Percentiles rank a stretch among this genome's conserved stretches.
These are phyloP conservation scores for Leistus spinibarbis DNA, from an alignment of 2,888 invertebrate genomes.

Conservation along the genomic window DNA sequence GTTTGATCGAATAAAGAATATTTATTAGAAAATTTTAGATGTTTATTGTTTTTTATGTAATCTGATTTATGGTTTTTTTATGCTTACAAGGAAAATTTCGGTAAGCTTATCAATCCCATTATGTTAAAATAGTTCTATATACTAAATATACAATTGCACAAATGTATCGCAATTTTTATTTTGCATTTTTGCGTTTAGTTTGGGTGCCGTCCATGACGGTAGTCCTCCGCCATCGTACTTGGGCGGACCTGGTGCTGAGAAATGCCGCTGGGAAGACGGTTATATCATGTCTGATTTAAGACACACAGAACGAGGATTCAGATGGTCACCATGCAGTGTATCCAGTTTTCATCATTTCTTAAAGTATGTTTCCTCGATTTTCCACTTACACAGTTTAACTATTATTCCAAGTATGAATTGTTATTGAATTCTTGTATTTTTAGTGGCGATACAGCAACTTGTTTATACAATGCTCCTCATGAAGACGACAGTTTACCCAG, in stretches of 20 bases:
- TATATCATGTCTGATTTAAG: constrained; percentile 95
- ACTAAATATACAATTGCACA: too few relatives aligned
- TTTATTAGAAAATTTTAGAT: too few relatives aligned
- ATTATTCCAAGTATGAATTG: not conserved
- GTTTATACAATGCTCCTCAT: constrained; percentile 90
- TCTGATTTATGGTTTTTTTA: not conserved
- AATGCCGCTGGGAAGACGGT: constrained; percentile 95
- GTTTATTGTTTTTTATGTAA: too few relatives aligned
- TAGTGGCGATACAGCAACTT: constrained; percentile 94
- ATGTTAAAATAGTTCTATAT: not conserved
- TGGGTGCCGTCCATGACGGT: constrained; percentile 96
- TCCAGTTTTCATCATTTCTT: constrained; percentile 94
- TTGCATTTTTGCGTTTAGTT: constrained; percentile 45
- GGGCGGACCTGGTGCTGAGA: constrained; percentile 92
- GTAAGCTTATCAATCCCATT: not conserved
- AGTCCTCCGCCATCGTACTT: constrained; percentile 93
- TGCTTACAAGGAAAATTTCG: not conserved
- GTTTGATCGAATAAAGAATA: too few relatives aligned
- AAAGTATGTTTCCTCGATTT: constrained; percentile 70
- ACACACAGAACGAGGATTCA: constrained; percentile 92
- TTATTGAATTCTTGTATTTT: constrained; percentile 29
- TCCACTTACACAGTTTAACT: not conserved
- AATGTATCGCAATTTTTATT: constrained; percentile 7
- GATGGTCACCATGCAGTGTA: constrained; percentile 92
- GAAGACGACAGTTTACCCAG: constrained; percentile 90